phyloP scores from a whole-genome alignment of 2,113 vertebrate species.

The Xiphophorus couchianus region DNA sequence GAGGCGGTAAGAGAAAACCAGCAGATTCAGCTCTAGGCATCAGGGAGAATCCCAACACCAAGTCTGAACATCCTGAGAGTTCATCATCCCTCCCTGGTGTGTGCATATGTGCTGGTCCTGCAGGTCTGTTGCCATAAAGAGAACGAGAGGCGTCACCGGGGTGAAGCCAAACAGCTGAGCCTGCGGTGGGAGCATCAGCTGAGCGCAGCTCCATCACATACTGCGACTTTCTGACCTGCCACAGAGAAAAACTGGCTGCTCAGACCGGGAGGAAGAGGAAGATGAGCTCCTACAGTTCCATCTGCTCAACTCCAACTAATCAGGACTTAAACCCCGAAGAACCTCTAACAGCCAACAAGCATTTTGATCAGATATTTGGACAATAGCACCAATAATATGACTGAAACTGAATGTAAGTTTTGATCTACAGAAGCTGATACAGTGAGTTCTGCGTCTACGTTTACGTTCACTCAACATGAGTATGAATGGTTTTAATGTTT shows the following conservation, averaged over 20 bases:
- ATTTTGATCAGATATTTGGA: background rate
- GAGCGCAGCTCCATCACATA: slow-evolving; percentile 37
- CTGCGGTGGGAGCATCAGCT: slow-evolving; percentile 56
- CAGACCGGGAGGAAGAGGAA: slow-evolving; percentile 3
- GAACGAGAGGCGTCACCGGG: slow-evolving; percentile 33
- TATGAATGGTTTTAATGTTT: no score
- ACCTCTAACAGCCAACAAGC: background rate
- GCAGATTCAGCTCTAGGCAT: slow-evolving; percentile 36
- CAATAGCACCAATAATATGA: background rate
- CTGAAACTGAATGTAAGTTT: background rate
- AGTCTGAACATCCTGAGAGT: slow-evolving; percentile 4
- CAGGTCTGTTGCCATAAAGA: slow-evolving; percentile 45
- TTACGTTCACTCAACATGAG: no score
- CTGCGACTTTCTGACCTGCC: slow-evolving; percentile 38
- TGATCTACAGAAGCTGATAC: background rate
- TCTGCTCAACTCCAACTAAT: no score
- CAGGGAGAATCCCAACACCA: slow-evolving; percentile 21
- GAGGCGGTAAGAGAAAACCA: slow-evolving; percentile 9
- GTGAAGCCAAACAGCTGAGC: slow-evolving; percentile 59
- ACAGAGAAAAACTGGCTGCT: background rate
- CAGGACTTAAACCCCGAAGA: no score
- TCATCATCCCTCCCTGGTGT: slow-evolving; percentile 16
- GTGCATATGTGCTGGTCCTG: slow-evolving; percentile 47
- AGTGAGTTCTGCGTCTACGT: no score
- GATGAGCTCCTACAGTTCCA: background rate